Base-by-base conservation (phyloP, 2,797 vertebrate species). In the Anas capensis region DNA sequence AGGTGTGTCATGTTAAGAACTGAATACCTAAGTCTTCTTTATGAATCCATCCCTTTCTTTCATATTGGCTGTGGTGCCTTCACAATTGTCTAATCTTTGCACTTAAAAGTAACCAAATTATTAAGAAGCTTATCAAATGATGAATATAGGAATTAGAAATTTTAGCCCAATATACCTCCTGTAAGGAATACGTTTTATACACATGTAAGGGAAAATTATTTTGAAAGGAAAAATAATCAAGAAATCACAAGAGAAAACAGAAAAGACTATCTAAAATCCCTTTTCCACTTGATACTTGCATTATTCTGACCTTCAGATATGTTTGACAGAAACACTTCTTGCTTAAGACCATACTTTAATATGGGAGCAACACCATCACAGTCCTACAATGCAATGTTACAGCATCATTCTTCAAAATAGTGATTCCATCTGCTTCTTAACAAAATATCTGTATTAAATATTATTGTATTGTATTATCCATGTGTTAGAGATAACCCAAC, bases 401-500 rank as follows among this genome's bases (percentile, higher is more conserved):
- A 62, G 44, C 38, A 86, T 33, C 36, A 34, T 65, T 91, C 42
- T 81, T 91, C 20, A 84, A 77, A 71, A 72, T 44, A 69, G 86
- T 40, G 68, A 81, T 54, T 86, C 27, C 29, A 86, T 57, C 10
- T 3, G 10, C 26, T 54, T 75, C 40, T 82, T 90, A 51, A 83
- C 3, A 34, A 79, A 86, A 29, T 38, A 86, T 26, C 9, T 78
- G 11, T 14, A 78, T 78, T 71, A 36, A 66, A 15, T 38, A 66
- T 13, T 19, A 80, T 6, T 40, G 5, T 10, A 70, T 62, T 82
- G 54, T 14, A 86, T 44, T 33, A 88, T 46, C 57, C 83, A 34
- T 21, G 31, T 51, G n/a, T 80, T 90, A 92, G 61, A 95, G 64
- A 94, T 3, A 27, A 79, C 20, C 97, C 88, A 97, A 99, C 99